phyloP scores from a whole-genome alignment of 2,113 vertebrate genomes.

The Halichoerus grypus region DNA sequence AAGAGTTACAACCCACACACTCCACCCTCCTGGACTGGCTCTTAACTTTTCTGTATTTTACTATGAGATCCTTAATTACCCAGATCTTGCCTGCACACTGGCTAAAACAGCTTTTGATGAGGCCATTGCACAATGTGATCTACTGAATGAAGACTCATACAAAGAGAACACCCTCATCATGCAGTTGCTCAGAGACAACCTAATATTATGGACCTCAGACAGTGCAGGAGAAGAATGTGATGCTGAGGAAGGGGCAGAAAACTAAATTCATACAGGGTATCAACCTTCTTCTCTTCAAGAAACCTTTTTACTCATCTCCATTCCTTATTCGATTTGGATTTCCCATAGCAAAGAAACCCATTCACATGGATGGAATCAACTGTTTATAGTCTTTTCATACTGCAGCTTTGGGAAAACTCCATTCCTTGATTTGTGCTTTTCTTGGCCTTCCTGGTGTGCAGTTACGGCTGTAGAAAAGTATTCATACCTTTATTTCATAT shows the following conservation, averaged over 20 bases:
- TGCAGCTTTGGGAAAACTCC: slow-evolving; percentile 94
- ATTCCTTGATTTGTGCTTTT: slow-evolving; percentile 93
- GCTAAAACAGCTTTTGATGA: not conserved
- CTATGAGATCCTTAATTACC: not conserved
- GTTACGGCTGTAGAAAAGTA: slow-evolving; percentile 96
- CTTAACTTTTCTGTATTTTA: not conserved
- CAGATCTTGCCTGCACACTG: not conserved
- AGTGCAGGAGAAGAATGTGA: not conserved
- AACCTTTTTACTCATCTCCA: slow-evolving; percentile 95
- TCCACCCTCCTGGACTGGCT: not conserved
- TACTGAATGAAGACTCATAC: not conserved
- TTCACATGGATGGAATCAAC: slow-evolving; percentile 91
- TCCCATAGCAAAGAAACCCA: slow-evolving; percentile 94
- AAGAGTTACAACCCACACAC: not conserved
- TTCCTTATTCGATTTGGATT: slow-evolving; percentile 95
- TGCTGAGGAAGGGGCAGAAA: not conserved
- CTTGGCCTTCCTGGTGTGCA: slow-evolving; percentile 94
- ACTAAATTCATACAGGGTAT: not conserved
- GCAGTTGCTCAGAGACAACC: not conserved
- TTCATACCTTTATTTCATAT: slow-evolving; percentile 94
- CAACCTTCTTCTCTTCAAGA: not conserved
- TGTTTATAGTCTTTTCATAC: slow-evolving; percentile 92
- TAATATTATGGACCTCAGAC: not conserved
- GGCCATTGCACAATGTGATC: not conserved
- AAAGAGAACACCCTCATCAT: not conserved